Conservation (phyloP, 2,113 vertebrate genomes). For the Hoplias malabaricus region DNA sequence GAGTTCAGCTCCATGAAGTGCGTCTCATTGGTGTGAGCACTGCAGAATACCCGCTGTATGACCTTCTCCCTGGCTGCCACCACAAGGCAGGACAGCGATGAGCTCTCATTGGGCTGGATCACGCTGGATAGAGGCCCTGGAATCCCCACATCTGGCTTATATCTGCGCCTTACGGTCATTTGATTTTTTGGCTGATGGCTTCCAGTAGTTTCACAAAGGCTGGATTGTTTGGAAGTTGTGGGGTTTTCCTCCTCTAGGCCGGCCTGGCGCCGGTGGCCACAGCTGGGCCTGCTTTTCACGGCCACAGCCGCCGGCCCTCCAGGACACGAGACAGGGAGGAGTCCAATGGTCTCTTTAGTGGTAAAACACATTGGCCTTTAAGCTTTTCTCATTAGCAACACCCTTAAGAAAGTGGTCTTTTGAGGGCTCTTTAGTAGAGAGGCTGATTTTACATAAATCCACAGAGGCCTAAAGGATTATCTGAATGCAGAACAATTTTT, state of each 20-base stretch:
- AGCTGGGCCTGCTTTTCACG: slow-evolving; percentile 78
- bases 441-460: too few species aligned
- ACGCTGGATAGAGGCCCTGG: slow-evolving; percentile 71
- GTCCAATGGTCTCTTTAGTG: slow-evolving; percentile 14
- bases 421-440: too few species aligned
- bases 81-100: slow-evolving; percentile 67
- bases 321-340: slow-evolving; percentile 40
- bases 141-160: slow-evolving; percentile 85
- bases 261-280: slow-evolving; percentile 76
- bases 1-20: slow-evolving; percentile 56
- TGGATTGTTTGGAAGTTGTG: slow-evolving; percentile 76
- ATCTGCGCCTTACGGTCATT: slow-evolving; percentile 80
- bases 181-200: slow-evolving; percentile 76
- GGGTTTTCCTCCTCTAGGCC: slow-evolving; percentile 69
- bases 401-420: neutral
- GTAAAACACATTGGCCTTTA: slow-evolving; percentile 15
- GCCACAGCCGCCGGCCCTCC: slow-evolving; percentile 51
- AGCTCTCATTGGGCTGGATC: slow-evolving; percentile 72
- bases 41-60: slow-evolving; percentile 44
- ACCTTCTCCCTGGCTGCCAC: slow-evolving; percentile 63
- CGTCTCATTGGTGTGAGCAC: slow-evolving; percentile 57
- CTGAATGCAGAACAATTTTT: too few species aligned
- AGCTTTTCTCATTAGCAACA: neutral
- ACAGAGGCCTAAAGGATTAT: too few species aligned
- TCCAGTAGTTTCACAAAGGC: slow-evolving; percentile 82